Base-by-base conservation (phyloP, 2,113 vertebrate genomes). In the Petromus typicus region DNA sequence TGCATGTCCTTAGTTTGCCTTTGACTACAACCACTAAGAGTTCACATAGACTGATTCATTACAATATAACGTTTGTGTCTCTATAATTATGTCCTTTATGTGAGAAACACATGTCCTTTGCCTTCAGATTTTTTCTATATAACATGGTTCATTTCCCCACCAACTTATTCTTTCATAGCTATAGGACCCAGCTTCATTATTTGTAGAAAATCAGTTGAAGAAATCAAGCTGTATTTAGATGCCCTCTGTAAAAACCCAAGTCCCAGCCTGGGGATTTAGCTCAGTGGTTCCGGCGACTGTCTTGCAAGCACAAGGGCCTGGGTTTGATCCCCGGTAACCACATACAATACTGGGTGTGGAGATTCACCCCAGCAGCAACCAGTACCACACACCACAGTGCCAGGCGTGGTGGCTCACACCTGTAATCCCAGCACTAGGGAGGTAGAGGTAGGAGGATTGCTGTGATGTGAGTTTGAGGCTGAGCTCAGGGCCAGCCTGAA, bases 11-110 rank as follows among this genome's bases (percentile, higher is more conserved):
- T 27, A 61, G 13, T 86, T 78, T 89, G 5, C 18, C 18, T 61
- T 54, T 12, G 7, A 11, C 2, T 6, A 7, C 8, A 20, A 10
- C 2, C 17, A 20, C 6, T 13, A 78, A 91, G 23, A 14, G 0
- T 0, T 37, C 54, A 56, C 1, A 12, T 6, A 64, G 32, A 63
- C 7, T 56, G 51, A 81, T 20, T 85, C 11, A 23, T 66, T 43
- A 66, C 13, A 16, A 9, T 56, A 13, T 18, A 0, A 43, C 20
- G 37, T 75, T 90, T 14, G 22, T 25, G 30, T 90, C 34, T n/a
- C 25, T 63, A 2, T 2, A 56, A 27, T 56, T 71, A 40, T 1
- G 0, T 8, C 88, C 20, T 71, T 92, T 27, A 1, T 79, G 2
- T 82, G 73, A 79, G n/a, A 75, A 67, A 59, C 0, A 9, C 11